Evolutionary conservation across 35 echinoderm and acorn worm genomes (phyloP).

Genomic region (Heliocidaris tuberculata): DNA sequence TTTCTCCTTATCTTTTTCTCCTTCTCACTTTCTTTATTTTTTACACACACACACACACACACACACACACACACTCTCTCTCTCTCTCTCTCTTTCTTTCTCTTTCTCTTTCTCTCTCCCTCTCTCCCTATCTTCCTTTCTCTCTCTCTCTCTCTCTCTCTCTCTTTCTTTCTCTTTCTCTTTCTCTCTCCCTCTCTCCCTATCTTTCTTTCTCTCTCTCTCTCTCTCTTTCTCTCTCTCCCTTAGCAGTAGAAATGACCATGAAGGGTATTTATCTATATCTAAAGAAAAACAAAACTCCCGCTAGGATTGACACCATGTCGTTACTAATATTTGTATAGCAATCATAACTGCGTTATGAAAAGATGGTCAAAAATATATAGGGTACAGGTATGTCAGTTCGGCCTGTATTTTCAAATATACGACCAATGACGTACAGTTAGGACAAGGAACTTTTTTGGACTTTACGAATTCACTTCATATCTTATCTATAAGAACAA

Average conservation of each 20-base stretch:
- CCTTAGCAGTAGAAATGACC: not conserved
- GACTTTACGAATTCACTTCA: too few species aligned
- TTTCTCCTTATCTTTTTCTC: too few species aligned
- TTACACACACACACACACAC: too few species aligned
- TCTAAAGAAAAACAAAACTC: not conserved
- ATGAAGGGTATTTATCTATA: slow-evolving; percentile 8
- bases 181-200: not conserved
- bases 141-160: too few species aligned
- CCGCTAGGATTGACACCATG: not conserved
- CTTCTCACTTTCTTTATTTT: too few species aligned
- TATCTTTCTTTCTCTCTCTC: not conserved
- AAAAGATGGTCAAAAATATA: not conserved
- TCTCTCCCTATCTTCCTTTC: too few species aligned
- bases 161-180: too few species aligned
- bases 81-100: too few species aligned
- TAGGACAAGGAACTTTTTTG: not conserved
- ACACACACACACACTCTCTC: too few species aligned
- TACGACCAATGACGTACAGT: not conserved
- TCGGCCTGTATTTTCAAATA: not conserved
- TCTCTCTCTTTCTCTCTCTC: not conserved
- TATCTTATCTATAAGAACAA: too few species aligned
- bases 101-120: too few species aligned
- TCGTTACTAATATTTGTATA: not conserved
- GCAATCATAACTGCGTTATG: not conserved
- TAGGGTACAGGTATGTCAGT: not conserved